Evolutionary conservation across 2,888 invertebrate species (phyloP).

Genomic region (Ophion obscuratus): DNA sequence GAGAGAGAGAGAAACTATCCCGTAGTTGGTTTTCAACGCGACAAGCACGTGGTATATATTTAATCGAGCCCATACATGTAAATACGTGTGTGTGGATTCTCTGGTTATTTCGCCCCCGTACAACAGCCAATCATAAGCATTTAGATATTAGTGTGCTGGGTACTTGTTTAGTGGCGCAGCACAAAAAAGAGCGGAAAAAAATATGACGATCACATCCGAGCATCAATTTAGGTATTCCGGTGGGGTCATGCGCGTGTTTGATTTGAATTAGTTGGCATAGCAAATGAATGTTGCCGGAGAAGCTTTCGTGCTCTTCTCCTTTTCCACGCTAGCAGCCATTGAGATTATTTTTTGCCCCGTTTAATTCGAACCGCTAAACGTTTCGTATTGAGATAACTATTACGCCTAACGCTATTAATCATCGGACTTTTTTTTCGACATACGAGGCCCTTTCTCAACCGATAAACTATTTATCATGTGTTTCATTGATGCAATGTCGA

Average conservation of each 20-base stretch:
- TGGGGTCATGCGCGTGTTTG: slow-evolving; percentile 69
- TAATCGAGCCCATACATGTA: not conserved
- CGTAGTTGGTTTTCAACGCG: slow-evolving; percentile 37
- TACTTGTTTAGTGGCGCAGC: slow-evolving; percentile 64
- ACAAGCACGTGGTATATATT: slow-evolving; percentile 38
- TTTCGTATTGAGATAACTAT: slow-evolving; percentile 51
- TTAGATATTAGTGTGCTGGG: slow-evolving; percentile 26
- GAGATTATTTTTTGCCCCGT: slow-evolving; percentile 57
- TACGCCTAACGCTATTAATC: slow-evolving; percentile 28
- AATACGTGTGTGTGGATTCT: not conserved
- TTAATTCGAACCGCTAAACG: slow-evolving; percentile 57
- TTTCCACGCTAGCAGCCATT: not conserved
- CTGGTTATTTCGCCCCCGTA: slow-evolving; percentile 24
- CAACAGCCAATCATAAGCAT: slow-evolving; percentile 44
- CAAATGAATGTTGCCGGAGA: slow-evolving; percentile 69
- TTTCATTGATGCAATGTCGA: no score
- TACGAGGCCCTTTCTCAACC: not conserved
- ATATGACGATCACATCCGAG: slow-evolving; percentile 56
- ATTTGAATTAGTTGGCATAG: slow-evolving; percentile 76
- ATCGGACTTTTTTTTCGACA: slow-evolving; percentile 13
- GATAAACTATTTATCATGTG: no score
- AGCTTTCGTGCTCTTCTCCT: slow-evolving; percentile 39
- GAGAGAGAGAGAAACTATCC: slow-evolving; percentile 28
- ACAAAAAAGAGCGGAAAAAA: slow-evolving; percentile 29
- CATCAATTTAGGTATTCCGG: slow-evolving; percentile 43